Conservation (phyloP, 2,888 invertebrate species). For the Hirtodrosophila alboralis region DNA sequence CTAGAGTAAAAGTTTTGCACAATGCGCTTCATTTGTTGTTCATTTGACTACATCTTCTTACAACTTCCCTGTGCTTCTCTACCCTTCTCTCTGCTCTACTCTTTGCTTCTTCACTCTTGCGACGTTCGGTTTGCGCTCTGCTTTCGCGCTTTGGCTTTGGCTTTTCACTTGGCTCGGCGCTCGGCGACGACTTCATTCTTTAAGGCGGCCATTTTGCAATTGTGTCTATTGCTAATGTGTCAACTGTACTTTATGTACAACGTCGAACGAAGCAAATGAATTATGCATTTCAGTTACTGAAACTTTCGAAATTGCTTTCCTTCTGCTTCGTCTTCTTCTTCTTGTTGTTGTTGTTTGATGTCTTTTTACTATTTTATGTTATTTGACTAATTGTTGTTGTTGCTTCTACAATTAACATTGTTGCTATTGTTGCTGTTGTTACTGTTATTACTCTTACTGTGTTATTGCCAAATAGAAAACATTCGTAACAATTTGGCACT, state of each 20-base stretch:
- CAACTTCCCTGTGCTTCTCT: neutral
- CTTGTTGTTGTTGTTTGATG: constrained; percentile 30
- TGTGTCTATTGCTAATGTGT: constrained; percentile 66
- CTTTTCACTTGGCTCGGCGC: constrained; percentile 28
- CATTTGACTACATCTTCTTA: constrained; percentile 57
- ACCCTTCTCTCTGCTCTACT: constrained; percentile 4
- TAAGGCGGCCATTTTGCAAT: constrained; percentile 59
- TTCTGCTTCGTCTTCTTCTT: constrained; percentile 21
- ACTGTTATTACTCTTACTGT: constrained; percentile 15
- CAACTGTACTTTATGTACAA: constrained; percentile 65
- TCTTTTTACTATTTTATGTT: constrained; percentile 11
- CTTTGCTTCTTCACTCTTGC: constrained; percentile 13
- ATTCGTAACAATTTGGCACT: constrained; percentile 53
- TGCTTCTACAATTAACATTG: constrained; percentile 21
- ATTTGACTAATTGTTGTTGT: constrained; percentile 24
- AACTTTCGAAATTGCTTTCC: constrained; percentile 74
- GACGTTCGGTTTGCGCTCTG: constrained; percentile 14
- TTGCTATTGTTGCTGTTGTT: constrained; percentile 9
- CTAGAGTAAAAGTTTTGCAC: constrained; percentile 73
- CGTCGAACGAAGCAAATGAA: constrained; percentile 63
- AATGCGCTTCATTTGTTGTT: constrained; percentile 74
- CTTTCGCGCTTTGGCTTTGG: constrained; percentile 35
- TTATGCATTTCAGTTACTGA: constrained; percentile 70
- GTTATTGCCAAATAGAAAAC: constrained; percentile 63
- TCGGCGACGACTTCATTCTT: constrained; percentile 49